These are phyloP conservation scores for Clarias gariepinus DNA, from an alignment of 2,113 vertebrate species.

Conservation along the genomic window DNA sequence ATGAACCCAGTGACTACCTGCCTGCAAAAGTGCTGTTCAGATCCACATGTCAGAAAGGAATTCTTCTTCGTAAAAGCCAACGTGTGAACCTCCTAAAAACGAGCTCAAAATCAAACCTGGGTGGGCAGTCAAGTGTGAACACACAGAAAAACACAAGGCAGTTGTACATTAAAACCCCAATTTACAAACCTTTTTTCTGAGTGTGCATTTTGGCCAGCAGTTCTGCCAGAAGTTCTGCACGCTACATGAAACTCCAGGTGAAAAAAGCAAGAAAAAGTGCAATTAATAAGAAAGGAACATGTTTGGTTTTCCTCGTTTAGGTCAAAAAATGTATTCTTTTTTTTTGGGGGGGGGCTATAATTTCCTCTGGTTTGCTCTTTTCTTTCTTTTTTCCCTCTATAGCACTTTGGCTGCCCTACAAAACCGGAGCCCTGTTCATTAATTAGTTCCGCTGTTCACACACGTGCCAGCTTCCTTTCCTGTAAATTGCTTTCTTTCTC, in stretches of 20 bases:
- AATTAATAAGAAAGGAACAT: neutral
- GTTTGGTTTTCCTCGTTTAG: slow-evolving; percentile 42
- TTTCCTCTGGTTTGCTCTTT: slow-evolving; percentile 57
- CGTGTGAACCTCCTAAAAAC: neutral
- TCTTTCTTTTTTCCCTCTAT: neutral
- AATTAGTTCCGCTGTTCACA: slow-evolving; percentile 69
- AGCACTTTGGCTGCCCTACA: slow-evolving; percentile 59
- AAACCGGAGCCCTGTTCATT: slow-evolving; percentile 61
- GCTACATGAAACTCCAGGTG: neutral
- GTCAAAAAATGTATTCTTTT: slow-evolving; percentile 47
- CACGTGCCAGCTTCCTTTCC: slow-evolving; percentile 55
- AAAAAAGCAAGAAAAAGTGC: neutral
- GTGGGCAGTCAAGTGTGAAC: neutral
- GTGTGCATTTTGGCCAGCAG: too few species aligned
- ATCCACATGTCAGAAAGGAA: neutral
- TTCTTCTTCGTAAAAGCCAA: neutral
- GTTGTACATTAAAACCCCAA: neutral
- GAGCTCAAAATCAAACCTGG: neutral
- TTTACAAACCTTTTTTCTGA: neutral
- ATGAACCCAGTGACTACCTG: neutral
- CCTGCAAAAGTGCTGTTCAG: neutral
- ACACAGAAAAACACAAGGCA: neutral
- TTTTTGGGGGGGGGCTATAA: slow-evolving; percentile 61
- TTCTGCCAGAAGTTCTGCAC: neutral
- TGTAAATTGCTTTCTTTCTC: slow-evolving; percentile 40